A percentile compares a stretch with the other conserved stretches of the same genome.
These are phyloP conservation scores for Mallateleia sp. DNA, from an alignment of 2,888 invertebrate species.

Conservation along the genomic window DNA sequence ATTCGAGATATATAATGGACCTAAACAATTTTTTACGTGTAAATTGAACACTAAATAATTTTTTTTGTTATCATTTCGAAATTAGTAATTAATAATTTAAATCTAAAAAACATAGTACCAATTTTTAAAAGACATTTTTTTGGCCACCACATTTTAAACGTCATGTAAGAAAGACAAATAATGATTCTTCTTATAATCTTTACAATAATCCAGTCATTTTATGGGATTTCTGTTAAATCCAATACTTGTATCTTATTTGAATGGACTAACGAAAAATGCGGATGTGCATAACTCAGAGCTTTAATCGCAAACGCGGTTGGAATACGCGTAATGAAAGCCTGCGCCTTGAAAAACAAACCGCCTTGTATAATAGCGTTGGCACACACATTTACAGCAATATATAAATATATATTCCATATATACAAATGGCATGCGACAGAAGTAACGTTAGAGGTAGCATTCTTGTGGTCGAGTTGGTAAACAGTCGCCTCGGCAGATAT, in stretches of 20 bases:
- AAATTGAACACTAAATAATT: constrained; percentile 24
- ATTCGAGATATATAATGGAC: not conserved
- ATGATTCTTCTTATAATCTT: too few relatives aligned
- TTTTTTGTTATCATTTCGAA: too few relatives aligned
- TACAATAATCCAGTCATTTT: too few relatives aligned
- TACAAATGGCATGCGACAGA: constrained; percentile 56
- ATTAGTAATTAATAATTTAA: too few relatives aligned
- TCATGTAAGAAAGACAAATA: too few relatives aligned
- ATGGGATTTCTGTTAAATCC: too few relatives aligned
- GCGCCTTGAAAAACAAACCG: constrained; percentile 85
- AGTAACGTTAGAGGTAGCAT: constrained; percentile 83
- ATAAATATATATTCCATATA: constrained; percentile 65
- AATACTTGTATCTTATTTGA: too few relatives aligned
- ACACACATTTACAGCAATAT: constrained; percentile 36
- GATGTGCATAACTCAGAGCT: constrained; percentile 88
- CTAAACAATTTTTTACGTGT: constrained; percentile 15
- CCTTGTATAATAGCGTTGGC: constrained; percentile 59
- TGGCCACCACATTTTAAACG: too few relatives aligned
- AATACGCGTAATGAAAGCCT: constrained; percentile 87
- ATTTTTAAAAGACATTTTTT: too few relatives aligned
- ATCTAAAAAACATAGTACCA: too few relatives aligned
- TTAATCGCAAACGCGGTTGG: constrained; percentile 86
- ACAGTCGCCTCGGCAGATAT: constrained; percentile 81
- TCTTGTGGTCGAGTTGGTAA: constrained; percentile 88
- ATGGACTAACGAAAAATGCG: too few relatives aligned